Conservation (phyloP, 2,888 invertebrate genomes). For the Melanostoma mellinum region DNA sequence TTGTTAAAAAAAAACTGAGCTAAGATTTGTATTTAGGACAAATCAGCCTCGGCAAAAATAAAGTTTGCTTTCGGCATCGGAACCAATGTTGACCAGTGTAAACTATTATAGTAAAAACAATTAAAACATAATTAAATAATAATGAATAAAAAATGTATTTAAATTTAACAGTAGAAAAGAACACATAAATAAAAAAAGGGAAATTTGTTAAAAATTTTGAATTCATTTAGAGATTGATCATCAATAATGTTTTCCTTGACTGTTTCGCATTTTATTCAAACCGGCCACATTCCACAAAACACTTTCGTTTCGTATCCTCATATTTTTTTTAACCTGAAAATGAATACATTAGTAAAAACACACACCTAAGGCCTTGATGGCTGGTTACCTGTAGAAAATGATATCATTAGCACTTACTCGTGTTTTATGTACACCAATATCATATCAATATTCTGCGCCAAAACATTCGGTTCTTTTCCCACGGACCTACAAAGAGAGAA, state of each 20-base stretch:
- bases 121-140: constrained; percentile 69
- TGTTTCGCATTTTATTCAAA: background rate
- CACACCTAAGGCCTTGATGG: background rate
- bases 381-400: background rate
- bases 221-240: constrained; percentile 51
- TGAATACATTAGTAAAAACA: constrained; percentile 9
- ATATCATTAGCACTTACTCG: no score
- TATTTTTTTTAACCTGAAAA: constrained; percentile 21
- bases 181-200: constrained; percentile 50
- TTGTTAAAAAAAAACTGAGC: no score
- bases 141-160: constrained; percentile 66
- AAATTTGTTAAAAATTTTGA: constrained; percentile 35
- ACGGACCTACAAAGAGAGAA: constrained; percentile 69
- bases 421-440: background rate
- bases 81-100: constrained; percentile 20
- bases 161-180: constrained; percentile 51
- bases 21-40: no score
- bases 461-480: no score
- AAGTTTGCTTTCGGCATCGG: no score
- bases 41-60: no score
- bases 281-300: background rate
- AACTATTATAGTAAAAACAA: constrained; percentile 70
- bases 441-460: background rate
- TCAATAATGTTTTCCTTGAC: background rate
- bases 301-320: no score